Evolutionary conservation across 2,888 invertebrate genomes (phyloP).

Genomic region (Agrochola lychnidis): DNA sequence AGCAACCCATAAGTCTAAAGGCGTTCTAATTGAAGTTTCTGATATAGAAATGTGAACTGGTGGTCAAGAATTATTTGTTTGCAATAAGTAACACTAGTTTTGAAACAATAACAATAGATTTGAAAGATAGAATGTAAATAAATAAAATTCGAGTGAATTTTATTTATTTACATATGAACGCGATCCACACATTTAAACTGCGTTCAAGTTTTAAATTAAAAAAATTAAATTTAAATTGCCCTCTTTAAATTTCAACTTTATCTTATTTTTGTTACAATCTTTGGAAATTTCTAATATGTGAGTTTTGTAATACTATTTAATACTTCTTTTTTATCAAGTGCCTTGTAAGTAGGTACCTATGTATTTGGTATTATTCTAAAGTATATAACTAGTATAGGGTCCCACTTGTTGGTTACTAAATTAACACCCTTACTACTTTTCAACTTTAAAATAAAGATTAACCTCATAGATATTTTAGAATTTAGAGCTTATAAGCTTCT

Average conservation of each 20-base stretch:
- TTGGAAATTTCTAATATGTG: no score
- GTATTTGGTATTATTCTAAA: not conserved
- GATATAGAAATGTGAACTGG: slow-evolving; percentile 37
- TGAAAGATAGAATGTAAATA: not conserved
- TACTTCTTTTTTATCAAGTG: not conserved
- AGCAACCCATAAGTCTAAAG: slow-evolving; percentile 52
- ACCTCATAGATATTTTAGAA: not conserved
- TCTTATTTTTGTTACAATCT: no score
- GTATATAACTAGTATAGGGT: not conserved
- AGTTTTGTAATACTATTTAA: not conserved
- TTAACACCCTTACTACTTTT: not conserved
- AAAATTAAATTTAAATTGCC: no score
- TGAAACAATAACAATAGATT: not conserved
- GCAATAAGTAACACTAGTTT: no score
- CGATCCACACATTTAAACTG: no score
- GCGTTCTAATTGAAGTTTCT: slow-evolving; percentile 51
- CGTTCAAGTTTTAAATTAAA: no score
- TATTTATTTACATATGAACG: no score
- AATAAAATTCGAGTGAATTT: not conserved
- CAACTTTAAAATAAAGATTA: not conserved
- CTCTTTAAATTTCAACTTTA: no score
- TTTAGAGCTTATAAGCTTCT: not conserved
- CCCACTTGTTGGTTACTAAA: not conserved
- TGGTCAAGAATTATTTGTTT: slow-evolving; percentile 28
- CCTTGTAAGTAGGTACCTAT: no score